Base-by-base conservation (phyloP, 2,797 vertebrate genomes). In the Lacerta viridis region DNA sequence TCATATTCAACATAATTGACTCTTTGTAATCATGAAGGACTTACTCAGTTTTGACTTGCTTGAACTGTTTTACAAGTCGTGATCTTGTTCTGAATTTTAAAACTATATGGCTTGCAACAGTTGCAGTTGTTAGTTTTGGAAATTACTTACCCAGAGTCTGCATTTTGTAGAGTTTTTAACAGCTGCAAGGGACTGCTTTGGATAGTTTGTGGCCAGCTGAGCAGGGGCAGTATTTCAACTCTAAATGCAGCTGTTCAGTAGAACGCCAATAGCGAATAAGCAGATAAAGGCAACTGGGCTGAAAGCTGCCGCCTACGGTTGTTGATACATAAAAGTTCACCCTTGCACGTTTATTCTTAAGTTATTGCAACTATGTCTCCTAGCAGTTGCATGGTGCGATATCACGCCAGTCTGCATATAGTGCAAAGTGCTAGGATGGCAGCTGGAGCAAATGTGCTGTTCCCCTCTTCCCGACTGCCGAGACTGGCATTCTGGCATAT, bases 161-260 rank as follows among this genome's bases (percentile, higher is more conserved):
- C 79, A 64, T 50, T 90, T 74, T 86, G 66, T 93, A 88, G 89
- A 87, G 91, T 94, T 90, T 93, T 90, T 81, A 93, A 93, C 95
- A 96, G 94, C 93, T 95, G 95, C 85, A 80, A 85, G 15, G 74
- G 87, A 79, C 76, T 87, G 33, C 87, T 88, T 90, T 77, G 69
- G 69, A 89, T 88, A 92, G 66, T 93, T 92, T 83, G 88, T 91
- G 92, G 87, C 83, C 92, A 87, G 25, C 89, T 76, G 81, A 88
- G 36, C 88, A 84, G 87, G 36, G 6, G 13, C 79, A 92, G 18
- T 50, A 43, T 1, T 93, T 88, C 43, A 82, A 41, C 69, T 84
- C 59, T 74, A 71, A 93, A 55, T 80, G 72, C 95, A 95, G 95
- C 93, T 95, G 94, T 80, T 91, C 86, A 66, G 64, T 55, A 84